Evolutionary conservation across 2,797 vertebrate genomes (phyloP), one percentile per base, ranked within the genome.

Genomic region (Alca torda): DNA sequence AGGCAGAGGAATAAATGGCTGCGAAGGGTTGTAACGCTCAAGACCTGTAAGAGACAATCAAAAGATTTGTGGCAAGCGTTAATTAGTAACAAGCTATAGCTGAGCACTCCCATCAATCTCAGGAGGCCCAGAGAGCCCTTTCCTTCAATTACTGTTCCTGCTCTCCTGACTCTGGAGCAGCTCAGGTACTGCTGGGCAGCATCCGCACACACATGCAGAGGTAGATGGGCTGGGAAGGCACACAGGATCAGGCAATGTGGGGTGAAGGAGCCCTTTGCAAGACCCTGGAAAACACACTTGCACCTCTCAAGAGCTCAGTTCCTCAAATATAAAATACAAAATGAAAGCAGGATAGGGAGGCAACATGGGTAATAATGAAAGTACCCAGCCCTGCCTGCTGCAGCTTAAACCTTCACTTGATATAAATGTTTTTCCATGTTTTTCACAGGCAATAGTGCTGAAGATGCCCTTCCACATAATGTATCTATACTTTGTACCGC

Each of bases 201-300:
- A 11, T 6, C 57, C 16, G 35, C 39, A 14, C 61, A 10, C 17
- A 2, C 1, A 1, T 4, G 25, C 16, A 5, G 53, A 23, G 45
- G 30, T 17, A 16, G 45, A 35, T 3, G 30, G 1, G 6, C 17
- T 41, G 53, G 53, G 21, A 60, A 46, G 25, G 39, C 24, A 16
- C n/a, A 11, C 1, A 3, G 45, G 30, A 48, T 60, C 25, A 8
- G 60, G 53, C 0, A 0, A 9, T 0, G 1, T 2, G 19, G 75
- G 41, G 41, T 21, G 61, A 61, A 61, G 11, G 11, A 54, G 19
- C 30, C 45, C n/a, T 45, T 33, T 3, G 4, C n/a, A 16, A 73
- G 41, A 48, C 16, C 35, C 35, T 21, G 13, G 12, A 13, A 33
- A 61, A 39, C 14, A 26, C 4, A 2, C 19, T 46, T 0, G 0